These are phyloP conservation scores for Drosophila trapezifrons DNA, from an alignment of 1,140 invertebrate species.

Conservation along the genomic window DNA sequence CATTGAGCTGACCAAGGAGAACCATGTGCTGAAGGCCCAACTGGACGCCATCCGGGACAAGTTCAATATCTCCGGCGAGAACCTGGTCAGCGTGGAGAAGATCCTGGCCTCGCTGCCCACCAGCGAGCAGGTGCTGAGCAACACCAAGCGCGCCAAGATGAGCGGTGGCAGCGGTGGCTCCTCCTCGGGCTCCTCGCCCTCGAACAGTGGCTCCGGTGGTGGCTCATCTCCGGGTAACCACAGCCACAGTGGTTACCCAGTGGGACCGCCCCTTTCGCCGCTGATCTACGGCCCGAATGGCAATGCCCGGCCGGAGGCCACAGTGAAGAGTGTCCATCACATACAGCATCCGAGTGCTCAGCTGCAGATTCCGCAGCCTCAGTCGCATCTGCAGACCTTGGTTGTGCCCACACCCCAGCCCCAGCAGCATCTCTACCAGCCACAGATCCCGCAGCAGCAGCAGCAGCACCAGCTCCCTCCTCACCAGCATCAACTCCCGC, in stretches of 20 bases:
- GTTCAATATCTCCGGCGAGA: slow-evolving; percentile 94
- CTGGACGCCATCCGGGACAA: slow-evolving; percentile 96
- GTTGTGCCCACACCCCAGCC: slow-evolving; percentile 41
- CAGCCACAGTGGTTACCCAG: slow-evolving; percentile 39
- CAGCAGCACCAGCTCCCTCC: slow-evolving; percentile 53
- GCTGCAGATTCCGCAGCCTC: slow-evolving; percentile 25
- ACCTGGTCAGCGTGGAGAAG: slow-evolving; percentile 93
- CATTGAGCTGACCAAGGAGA: slow-evolving; percentile 97
- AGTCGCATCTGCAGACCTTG: slow-evolving; percentile 48
- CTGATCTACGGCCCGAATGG: slow-evolving; percentile 59
- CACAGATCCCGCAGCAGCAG: slow-evolving; percentile 23
- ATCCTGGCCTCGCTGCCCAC: slow-evolving; percentile 92
- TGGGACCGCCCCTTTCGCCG: slow-evolving; percentile 54
- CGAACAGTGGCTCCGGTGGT: slow-evolving; percentile 35
- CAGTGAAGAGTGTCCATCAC: slow-evolving; percentile 56
- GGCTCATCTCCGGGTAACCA: slow-evolving; percentile 41
- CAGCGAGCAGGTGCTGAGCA: slow-evolving; percentile 92
- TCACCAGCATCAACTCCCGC: slow-evolving; percentile 34
- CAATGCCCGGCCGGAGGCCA: slow-evolving; percentile 27
- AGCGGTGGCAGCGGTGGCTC: slow-evolving; percentile 58
- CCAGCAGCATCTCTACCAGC: slow-evolving; percentile 55
- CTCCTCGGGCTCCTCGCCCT: slow-evolving; percentile 49
- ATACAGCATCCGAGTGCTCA: slow-evolving; percentile 63
- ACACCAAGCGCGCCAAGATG: slow-evolving; percentile 92
- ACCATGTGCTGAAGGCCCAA: slow-evolving; percentile 96